Evolutionary conservation across 2,797 vertebrate genomes (phyloP).

Genomic region (Hydrolagus colliei): DNA sequence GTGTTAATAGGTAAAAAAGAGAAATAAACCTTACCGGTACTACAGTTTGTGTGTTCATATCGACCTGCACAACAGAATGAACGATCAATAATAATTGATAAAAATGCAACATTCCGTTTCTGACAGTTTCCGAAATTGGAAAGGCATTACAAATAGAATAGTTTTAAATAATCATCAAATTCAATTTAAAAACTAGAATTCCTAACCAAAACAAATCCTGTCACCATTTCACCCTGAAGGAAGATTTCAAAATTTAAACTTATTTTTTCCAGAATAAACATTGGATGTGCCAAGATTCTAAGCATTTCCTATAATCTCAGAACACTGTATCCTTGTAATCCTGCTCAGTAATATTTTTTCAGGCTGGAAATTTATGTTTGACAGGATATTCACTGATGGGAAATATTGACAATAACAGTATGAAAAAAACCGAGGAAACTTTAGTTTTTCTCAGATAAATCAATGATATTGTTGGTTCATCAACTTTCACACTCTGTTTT

Average conservation of each 20-base stretch:
- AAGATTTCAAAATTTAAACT: too few relatives aligned
- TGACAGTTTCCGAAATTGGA: background rate
- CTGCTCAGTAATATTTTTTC: background rate
- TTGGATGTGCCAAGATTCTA: too few relatives aligned
- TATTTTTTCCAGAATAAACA: too few relatives aligned
- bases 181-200: background rate
- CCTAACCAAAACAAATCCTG: background rate
- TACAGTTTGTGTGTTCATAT: conserved; percentile 47
- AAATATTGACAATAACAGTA: too few relatives aligned
- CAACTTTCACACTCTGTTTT: too few relatives aligned
- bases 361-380: too few relatives aligned
- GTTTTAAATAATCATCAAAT: background rate
- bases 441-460: too few relatives aligned
- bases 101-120: background rate
- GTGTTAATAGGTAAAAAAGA: background rate
- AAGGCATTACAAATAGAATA: background rate
- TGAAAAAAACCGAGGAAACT: too few relatives aligned
- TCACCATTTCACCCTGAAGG: too few relatives aligned
- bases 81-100: conserved; percentile 32
- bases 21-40: conserved; percentile 50
- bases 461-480: too few relatives aligned
- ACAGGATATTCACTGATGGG: too few relatives aligned
- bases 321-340: too few relatives aligned
- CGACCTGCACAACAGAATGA: conserved; percentile 40
- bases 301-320: background rate